Conservation (phyloP, 1,140 invertebrate genomes). For the Agrypnia vestita region DNA sequence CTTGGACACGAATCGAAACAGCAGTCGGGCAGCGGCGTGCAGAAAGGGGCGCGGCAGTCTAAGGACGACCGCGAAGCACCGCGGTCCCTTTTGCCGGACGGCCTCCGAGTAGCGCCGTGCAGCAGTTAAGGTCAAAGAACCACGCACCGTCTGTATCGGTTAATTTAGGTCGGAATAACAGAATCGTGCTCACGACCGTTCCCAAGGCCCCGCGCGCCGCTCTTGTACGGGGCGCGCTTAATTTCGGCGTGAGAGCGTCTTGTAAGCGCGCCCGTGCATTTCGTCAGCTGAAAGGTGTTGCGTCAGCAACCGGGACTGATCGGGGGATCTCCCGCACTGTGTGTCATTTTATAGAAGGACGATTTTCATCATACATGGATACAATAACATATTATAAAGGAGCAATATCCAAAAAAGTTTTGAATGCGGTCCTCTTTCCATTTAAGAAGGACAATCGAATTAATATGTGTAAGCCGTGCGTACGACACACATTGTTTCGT, state of each 20-base stretch:
- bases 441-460: too few species aligned
- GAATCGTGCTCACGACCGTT: background rate
- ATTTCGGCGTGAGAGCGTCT: slow-evolving; percentile 11
- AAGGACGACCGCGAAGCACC: too few species aligned
- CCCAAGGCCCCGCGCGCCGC: background rate
- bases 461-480: too few species aligned
- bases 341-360: too few species aligned
- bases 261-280: background rate
- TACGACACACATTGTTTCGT: too few species aligned
- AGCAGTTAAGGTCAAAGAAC: slow-evolving; percentile 34
- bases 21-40: background rate
- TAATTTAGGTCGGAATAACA: slow-evolving; percentile 24
- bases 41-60: background rate
- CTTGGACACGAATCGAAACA: slow-evolving; percentile 6
- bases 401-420: too few species aligned
- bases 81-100: too few species aligned
- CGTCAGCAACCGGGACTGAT: background rate
- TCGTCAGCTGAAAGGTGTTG: slow-evolving; percentile 3
- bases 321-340: too few species aligned
- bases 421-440: too few species aligned
- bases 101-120: background rate
- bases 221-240: background rate
- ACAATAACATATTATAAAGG: too few species aligned
- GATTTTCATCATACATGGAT: too few species aligned
- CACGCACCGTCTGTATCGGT: slow-evolving; percentile 34